Conservation (phyloP, 2,113 vertebrate species). For the Boulengerochromis microlepis region DNA sequence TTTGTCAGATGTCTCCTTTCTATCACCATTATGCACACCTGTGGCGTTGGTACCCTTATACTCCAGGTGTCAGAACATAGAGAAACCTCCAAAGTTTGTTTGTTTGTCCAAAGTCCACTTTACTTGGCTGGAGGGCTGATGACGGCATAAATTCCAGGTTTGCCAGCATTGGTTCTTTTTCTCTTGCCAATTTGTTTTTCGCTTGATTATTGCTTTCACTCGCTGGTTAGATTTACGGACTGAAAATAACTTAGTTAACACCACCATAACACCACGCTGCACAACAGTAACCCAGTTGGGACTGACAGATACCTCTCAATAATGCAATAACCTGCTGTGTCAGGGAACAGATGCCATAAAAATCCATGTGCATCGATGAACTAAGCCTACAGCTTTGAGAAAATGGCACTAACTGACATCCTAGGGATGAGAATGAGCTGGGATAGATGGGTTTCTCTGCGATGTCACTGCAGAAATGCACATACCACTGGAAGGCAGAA, state of each 20-base stretch:
- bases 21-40: fast-evolving
- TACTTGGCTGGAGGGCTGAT: neutral
- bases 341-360: neutral
- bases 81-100: neutral
- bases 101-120: neutral
- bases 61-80: neutral
- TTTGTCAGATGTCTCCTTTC: neutral
- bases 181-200: neutral
- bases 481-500: neutral
- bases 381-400: neutral
- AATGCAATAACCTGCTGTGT: neutral
- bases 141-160: neutral
- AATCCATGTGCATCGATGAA: neutral
- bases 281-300: neutral
- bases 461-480: neutral
- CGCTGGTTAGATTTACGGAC: neutral
- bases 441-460: neutral
- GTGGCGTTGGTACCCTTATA: neutral
- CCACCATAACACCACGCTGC: neutral
- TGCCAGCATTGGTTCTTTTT: neutral
- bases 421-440: neutral
- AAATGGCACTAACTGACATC: neutral
- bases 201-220: neutral
- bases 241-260: neutral
- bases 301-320: neutral